A percentile compares a stretch with the other conserved stretches of the same genome.
These are phyloP conservation scores for Sylvia borin DNA, from an alignment of 2,797 vertebrate species.

Conservation along the genomic window DNA sequence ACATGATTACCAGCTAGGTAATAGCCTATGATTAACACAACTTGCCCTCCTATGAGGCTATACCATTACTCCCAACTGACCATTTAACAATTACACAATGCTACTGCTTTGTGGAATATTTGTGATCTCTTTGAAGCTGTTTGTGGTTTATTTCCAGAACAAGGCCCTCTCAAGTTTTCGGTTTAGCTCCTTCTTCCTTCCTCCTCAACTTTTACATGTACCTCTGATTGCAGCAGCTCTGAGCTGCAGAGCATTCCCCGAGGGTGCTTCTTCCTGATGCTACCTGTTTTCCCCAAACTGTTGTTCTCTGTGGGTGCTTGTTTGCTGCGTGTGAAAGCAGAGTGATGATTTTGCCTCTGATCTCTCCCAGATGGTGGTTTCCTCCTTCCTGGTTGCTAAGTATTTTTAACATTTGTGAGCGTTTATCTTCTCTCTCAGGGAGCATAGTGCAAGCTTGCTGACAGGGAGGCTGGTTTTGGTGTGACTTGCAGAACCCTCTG, in stretches of 20 bases:
- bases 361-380: slow-evolving; percentile 25
- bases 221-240: not conserved
- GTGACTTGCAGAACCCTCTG: not conserved
- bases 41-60: not conserved
- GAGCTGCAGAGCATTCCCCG: not conserved
- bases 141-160: not conserved
- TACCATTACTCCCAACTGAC: not conserved
- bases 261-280: not conserved
- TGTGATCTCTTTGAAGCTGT: not conserved
- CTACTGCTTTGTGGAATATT: not conserved
- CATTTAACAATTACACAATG: not conserved
- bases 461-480: not conserved
- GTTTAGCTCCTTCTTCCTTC: not conserved
- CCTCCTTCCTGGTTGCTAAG: not conserved
- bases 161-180: not conserved
- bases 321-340: not conserved
- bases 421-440: not conserved
- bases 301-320: not conserved
- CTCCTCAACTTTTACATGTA: rapidly evolving
- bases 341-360: slow-evolving; percentile 5
- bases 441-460: not conserved
- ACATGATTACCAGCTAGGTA: not conserved
- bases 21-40: not conserved
- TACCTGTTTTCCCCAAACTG: not conserved
- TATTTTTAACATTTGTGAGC: not conserved